phyloP scores from a whole-genome alignment of 2,797 vertebrate species.

The Chelonia mydas region DNA sequence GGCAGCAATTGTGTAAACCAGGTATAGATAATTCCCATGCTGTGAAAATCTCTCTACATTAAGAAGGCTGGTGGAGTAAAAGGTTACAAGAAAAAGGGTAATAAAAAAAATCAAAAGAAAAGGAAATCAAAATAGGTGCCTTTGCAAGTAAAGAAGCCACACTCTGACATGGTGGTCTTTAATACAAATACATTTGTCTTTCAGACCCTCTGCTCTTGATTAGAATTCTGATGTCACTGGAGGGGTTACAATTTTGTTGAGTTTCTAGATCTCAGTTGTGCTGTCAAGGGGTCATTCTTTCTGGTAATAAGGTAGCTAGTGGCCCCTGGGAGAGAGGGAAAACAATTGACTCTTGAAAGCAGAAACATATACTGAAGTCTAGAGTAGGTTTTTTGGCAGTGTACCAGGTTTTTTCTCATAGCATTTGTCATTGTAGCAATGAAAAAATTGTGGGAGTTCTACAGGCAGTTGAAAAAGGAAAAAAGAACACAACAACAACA shows the following conservation, averaged over 20 bases:
- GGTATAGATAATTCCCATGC: conserved; percentile 56
- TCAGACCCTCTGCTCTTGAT: conserved; percentile 76
- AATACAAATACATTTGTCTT: conserved; percentile 76
- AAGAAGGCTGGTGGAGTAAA: conserved; percentile 62
- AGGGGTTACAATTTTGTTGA: conserved; percentile 76
- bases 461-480: conserved; percentile 27
- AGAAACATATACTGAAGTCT: conserved; percentile 69
- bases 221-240: conserved; percentile 73
- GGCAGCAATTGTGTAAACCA: conserved; percentile 63
- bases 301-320: conserved; percentile 79
- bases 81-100: conserved; percentile 66
- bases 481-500: conserved; percentile 59
- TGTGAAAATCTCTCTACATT: conserved; percentile 59
- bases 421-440: conserved; percentile 67
- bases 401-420: conserved; percentile 72
- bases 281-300: conserved; percentile 80
- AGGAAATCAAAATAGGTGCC: conserved; percentile 63
- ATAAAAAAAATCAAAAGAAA: conserved; percentile 71
- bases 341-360: conserved; percentile 77
- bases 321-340: conserved; percentile 75
- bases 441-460: conserved; percentile 71
- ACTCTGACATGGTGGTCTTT: conserved; percentile 69
- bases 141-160: conserved; percentile 66
- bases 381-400: conserved; percentile 74
- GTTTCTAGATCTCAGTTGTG: conserved; percentile 72